These are phyloP conservation scores for Brachionus rubens DNA, from an alignment of 1,140 invertebrate species.

Conservation along the genomic window DNA sequence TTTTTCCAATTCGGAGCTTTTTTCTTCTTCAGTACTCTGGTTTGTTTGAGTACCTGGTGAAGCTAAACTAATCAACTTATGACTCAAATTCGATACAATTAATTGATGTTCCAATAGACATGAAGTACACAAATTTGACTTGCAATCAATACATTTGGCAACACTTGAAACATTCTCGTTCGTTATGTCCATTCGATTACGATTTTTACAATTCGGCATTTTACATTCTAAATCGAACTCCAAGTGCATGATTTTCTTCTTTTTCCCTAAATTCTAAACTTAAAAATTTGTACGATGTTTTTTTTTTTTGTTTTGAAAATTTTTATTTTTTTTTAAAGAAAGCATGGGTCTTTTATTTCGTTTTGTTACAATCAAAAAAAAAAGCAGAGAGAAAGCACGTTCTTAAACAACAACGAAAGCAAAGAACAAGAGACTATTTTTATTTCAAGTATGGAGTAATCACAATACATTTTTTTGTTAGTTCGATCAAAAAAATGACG, in stretches of 20 bases:
- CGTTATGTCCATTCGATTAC: neutral
- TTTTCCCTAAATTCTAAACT: no score
- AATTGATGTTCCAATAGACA: constrained; percentile 41
- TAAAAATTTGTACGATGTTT: neutral
- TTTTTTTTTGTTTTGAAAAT: neutral
- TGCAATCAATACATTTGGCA: constrained; percentile 12
- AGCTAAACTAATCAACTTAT: constrained; percentile 33
- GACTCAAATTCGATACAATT: neutral
- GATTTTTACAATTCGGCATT: neutral
- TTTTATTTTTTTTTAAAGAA: neutral
- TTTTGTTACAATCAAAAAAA: constrained; percentile 31
- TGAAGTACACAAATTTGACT: neutral
- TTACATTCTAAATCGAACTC: constrained; percentile 17
- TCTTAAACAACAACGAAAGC: neutral
- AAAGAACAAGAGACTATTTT: constrained; percentile 4
- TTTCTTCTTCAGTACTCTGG: neutral
- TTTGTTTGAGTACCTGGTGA: neutral
- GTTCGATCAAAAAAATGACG: no score
- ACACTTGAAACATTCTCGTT: neutral
- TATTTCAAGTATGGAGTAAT: no score
- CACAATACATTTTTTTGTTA: no score
- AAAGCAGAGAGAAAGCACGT: neutral
- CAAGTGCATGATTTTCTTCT: constrained; percentile 11
- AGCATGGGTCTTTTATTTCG: constrained; percentile 25
- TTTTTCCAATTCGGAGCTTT: no score